Evolutionary conservation across 1,140 invertebrate genomes (phyloP), one percentile per base, ranked within the genome.

Genomic region (Megalopta genalis): DNA sequence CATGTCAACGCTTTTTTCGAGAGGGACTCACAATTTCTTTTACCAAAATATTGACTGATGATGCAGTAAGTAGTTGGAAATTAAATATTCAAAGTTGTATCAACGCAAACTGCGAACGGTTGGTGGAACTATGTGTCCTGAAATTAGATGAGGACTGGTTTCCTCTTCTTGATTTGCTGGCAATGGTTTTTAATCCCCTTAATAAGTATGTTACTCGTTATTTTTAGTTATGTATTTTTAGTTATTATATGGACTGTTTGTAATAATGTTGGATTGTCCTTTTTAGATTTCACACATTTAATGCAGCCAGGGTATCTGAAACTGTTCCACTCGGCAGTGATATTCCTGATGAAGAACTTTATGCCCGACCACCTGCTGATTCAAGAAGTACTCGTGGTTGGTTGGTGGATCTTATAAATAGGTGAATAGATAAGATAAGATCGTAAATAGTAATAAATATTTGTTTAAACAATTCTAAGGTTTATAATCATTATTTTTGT

Each of bases 31-130:
- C 97, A 80, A 96, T 98, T 82, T 99, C 98, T 64, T 99, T 99
- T 93, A 98, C 97, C 23, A 99, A 99, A 94, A 98, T 99, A 90
- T 94, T 99, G 86, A 99, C 98, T n/a, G 98, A 99, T 93, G 98
- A 99, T 91, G 98, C 98, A 65, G 98, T 99, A 52, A 98, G 97
- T 89, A 98, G 97, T 89, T 99, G 98, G 98, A 99, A 99, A 93
- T 95, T 96, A 89, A 99, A 99, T 92, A 99, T 99, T 89, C 98
- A 99, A 93, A 96, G 96, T 92, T 99, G 97, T 93, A 99, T 99
- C 86, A 95, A 98, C 88, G 96, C 97, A 85, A 99, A 99, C 89
- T 99, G 98, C 91, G 96, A 98, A 90, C 96, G 97, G 90, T 94
- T 99, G 71, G 95, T 99, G 69, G 97, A 99, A 93, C 93, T 99